Percentiles rank a stretch among this genome's conserved stretches.
Conservation (phyloP, 2,113 vertebrate species). For the Dolichallabes microphthalmus region DNA sequence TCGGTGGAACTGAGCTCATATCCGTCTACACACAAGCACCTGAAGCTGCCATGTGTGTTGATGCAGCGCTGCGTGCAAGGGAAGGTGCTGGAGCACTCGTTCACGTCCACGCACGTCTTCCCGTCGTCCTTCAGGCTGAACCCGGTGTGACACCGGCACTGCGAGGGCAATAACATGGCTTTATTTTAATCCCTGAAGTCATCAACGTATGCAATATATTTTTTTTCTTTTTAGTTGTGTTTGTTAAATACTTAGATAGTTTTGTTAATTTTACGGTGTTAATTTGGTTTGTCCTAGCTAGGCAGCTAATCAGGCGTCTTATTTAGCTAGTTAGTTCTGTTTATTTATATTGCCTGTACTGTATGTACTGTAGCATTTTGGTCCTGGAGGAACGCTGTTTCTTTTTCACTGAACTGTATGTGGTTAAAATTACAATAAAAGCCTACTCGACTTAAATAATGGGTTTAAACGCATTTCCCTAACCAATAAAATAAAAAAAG, state of each 20-base stretch:
- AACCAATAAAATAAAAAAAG: not conserved
- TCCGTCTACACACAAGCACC: constrained; percentile 91
- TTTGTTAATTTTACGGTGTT: no score
- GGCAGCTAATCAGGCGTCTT: no score
- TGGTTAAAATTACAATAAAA: no score
- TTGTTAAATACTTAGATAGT: no score
- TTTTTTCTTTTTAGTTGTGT: not conserved
- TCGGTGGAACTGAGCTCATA: constrained; percentile 80
- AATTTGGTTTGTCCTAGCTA: no score
- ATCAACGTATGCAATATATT: not conserved
- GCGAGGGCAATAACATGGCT: constrained; percentile 1
- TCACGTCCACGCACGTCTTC: constrained; percentile 88
- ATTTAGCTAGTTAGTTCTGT: no score
- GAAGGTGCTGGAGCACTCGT: constrained; percentile 90
- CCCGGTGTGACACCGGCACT: constrained; percentile 91
- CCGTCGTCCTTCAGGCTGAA: constrained; percentile 92
- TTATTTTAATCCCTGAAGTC: not conserved
- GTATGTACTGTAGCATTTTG: no score
- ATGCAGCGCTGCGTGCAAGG: constrained; percentile 94
- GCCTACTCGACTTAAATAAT: no score
- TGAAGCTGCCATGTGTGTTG: constrained; percentile 92
- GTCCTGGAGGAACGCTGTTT: no score
- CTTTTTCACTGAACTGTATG: no score
- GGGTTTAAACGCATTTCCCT: no score
- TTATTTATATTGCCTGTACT: no score